Percentiles rank a stretch among this genome's conserved stretches.
These are phyloP conservation scores for Bombus confusus DNA, from an alignment of 1,140 invertebrate species.

Conservation along the genomic window DNA sequence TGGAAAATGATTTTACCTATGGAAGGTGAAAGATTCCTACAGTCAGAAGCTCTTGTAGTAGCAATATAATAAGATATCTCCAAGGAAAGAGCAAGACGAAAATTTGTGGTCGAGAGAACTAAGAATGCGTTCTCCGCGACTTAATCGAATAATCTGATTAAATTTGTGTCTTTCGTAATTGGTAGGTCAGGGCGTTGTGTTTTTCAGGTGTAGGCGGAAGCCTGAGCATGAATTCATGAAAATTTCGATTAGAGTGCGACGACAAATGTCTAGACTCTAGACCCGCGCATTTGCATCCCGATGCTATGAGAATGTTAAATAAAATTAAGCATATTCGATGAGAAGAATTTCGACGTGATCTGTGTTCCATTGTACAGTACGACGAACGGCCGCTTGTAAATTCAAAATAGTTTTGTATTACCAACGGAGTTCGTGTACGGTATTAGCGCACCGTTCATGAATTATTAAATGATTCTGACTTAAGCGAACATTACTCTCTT, in stretches of 20 bases:
- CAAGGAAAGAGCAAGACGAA: not conserved
- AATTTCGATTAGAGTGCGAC: not conserved
- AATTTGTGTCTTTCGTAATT: not conserved
- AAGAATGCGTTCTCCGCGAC: not conserved
- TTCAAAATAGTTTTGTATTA: not conserved
- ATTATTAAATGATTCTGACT: not conserved
- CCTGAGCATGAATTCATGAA: too few species aligned
- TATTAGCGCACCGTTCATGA: not conserved
- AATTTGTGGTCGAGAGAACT: not conserved
- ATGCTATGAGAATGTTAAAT: conserved; percentile 11
- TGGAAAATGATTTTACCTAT: too few species aligned
- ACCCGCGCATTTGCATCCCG: not conserved
- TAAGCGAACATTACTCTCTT: not conserved
- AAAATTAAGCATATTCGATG: conserved; percentile 18
- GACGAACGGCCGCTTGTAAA: not conserved
- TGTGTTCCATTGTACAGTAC: not conserved
- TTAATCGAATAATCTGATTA: too few species aligned
- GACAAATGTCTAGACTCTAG: not conserved
- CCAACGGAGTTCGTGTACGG: not conserved
- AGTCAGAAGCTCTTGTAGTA: too few species aligned
- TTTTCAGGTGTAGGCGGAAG: not conserved
- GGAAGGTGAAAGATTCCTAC: too few species aligned
- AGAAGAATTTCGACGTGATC: conserved; percentile 9
- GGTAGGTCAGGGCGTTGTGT: too few species aligned
- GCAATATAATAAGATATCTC: not conserved